These are phyloP conservation scores for Chloroclystis v-ata DNA, from an alignment of 2,888 invertebrate species.

Conservation along the genomic window DNA sequence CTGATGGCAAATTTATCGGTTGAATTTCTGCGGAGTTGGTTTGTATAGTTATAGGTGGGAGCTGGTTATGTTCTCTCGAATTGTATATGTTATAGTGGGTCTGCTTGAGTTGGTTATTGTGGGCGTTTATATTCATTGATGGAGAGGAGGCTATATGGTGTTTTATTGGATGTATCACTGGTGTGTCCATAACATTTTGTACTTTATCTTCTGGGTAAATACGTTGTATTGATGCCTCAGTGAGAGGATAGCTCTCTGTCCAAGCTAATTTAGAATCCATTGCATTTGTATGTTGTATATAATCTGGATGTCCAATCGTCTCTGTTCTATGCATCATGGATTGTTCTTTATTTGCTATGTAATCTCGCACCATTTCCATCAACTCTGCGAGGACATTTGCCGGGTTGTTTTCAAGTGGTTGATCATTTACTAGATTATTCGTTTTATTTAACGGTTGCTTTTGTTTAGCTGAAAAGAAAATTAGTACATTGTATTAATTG, in stretches of 20 bases:
- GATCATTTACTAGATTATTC: slow-evolving; percentile 10
- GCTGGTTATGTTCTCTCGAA: slow-evolving; percentile 14
- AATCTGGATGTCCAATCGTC: not conserved
- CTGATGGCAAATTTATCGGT: slow-evolving; percentile 49
- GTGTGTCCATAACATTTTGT: too few relatives aligned
- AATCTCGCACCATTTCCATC: slow-evolving; percentile 46
- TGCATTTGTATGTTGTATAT: not conserved
- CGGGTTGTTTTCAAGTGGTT: slow-evolving; percentile 10
- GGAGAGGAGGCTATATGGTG: too few relatives aligned
- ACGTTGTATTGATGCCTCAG: too few relatives aligned
- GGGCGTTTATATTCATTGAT: too few relatives aligned
- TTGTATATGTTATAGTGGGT: slow-evolving; percentile 6
- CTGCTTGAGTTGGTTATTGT: too few relatives aligned
- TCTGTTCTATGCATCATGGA: not conserved
- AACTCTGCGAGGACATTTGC: slow-evolving; percentile 42
- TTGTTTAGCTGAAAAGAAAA: too few relatives aligned
- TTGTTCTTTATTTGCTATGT: slow-evolving; percentile 38
- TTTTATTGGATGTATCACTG: too few relatives aligned
- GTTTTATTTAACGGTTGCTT: too few relatives aligned
- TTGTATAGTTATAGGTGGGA: slow-evolving; percentile 49
- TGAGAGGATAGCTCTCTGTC: too few relatives aligned
- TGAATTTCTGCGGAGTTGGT: slow-evolving; percentile 57
- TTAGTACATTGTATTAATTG: too few relatives aligned
- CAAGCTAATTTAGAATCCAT: too few relatives aligned
- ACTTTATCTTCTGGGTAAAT: too few relatives aligned